A percentile compares a stretch with the other conserved stretches of the same genome.
Conservation (phyloP, 2,888 invertebrate species). For the Apamea monoglypha region DNA sequence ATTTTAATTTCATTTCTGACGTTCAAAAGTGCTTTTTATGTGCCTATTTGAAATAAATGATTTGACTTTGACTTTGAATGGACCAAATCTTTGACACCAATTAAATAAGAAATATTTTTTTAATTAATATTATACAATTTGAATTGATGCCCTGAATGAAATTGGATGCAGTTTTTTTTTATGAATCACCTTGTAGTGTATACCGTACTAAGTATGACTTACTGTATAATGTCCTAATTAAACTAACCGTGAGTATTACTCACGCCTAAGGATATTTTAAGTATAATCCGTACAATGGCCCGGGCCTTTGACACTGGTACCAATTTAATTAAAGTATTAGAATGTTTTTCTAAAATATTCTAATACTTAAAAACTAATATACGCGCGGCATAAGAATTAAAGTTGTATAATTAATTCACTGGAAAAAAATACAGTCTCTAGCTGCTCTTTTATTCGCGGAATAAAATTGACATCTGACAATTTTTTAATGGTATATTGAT, state of each 20-base stretch:
- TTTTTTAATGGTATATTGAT: neutral
- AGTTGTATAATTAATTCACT: neutral
- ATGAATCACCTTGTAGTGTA: neutral
- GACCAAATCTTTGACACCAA: neutral
- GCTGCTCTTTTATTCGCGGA: neutral
- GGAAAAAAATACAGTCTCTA: neutral
- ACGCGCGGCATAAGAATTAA: neutral
- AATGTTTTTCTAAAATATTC: neutral
- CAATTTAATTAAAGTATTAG: neutral
- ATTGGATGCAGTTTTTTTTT: neutral
- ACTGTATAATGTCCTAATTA: neutral
- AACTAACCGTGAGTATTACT: neutral
- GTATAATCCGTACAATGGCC: neutral
- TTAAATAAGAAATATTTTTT: neutral
- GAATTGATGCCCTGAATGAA: slow-evolving; percentile 3
- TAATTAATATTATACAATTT: slow-evolving; percentile 1
- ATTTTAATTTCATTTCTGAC: no score
- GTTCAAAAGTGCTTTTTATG: no score
- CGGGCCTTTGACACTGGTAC: neutral
- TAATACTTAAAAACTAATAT: neutral
- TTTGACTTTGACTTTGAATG: neutral
- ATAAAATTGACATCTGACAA: neutral
- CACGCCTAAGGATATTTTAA: neutral
- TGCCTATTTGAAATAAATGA: no score
- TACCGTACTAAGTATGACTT: neutral